Base-by-base conservation (phyloP, 2,113 vertebrate species). In the Barbus barbus region DNA sequence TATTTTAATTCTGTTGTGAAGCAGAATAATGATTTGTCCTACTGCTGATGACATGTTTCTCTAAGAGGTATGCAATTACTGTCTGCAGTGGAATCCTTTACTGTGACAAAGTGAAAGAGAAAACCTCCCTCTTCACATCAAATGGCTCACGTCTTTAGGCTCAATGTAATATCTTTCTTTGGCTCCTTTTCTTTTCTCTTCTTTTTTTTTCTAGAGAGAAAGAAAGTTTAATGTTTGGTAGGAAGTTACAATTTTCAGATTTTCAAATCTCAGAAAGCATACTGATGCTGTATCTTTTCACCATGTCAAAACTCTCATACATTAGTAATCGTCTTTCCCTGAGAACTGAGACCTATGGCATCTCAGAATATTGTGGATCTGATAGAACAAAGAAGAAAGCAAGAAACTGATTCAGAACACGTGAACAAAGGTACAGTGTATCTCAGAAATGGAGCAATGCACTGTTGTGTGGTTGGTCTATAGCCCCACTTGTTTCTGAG, bases 11-110 rank as follows among this genome's bases (percentile, higher is more conserved):
- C 5, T 41, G 24, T 58, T 6, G 0, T 2, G 14, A 9, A 22
- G 51, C 18, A 41, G 4, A 36, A 46, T 48, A 51, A 76, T 84
- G 9, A 69, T 51, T 56, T 16, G 28, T 63, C 20, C 18, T 36
- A 48, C 46, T 28, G 38, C 60, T 31, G 72, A 81, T 38, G 31
- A 81, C 28, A 67, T 1, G 4, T 74, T 53, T 18, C 3, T 38
- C 73, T 46, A 48, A 20, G 63, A 16, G 36, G 38, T 18, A 5
- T 79, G n/a, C 16, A 82, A 82, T 82, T 82, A 85, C 58, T 44
- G 18, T 77, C 31, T 65, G 44, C 1, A 31, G 16, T 65, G 5
- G 46, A 79, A n/a, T 41, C 3, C 36, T 78, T 28, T 18, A 74
- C 44, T 0, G 5, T 41, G 69, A 67, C 28, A 33, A 65, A 31